Evolutionary conservation across 2,113 vertebrate genomes (phyloP), one percentile per base, ranked within the genome.

Genomic region (Larimichthys crocea): DNA sequence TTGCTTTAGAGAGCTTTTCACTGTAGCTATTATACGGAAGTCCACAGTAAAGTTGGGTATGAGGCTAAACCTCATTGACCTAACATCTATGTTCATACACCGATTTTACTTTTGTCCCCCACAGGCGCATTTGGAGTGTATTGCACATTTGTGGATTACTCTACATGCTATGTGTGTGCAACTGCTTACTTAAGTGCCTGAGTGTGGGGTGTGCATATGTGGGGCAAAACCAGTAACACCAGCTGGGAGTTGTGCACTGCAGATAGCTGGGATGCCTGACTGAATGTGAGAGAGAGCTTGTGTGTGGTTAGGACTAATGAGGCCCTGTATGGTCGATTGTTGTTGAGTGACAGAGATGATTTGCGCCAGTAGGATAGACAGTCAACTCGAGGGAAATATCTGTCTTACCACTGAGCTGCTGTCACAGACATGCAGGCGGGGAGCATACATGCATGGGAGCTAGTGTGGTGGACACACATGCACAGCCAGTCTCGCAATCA

Each of bases 291-390:
- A 82, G 79, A 55, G 86, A 82, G 73, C 31, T 80, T 65, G 81
- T 83, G 72, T 92, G 82, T 89, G 90, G 90, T 91, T 84, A 79
- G 75, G 75, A 88, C 86, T 94, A 92, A 93, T 92, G 91, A 94
- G 87, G 75, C 73, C 73, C 79, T 17, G 85, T 77, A 74, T 85
- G 69, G 74, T 74, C 67, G 76, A 84, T 71, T 76, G 78, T 55
- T 78, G 88, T 64, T 87, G 86, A 87, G 71, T 90, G 89, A 87
- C 91, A 92, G 85, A 76, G 66, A 73, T 79, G 87, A 93, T 93
- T 92, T 91, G 89, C 56, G 8, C 62, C 52, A 35, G 48, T 76
- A 90, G 84, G 87, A 88, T 73, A 85, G 86, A 86, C 80, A 70
- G 85, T 89, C 81, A 64, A 17, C 76, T 15, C 48, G 85, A 78